phyloP scores from a whole-genome alignment of 2,888 invertebrate species.

The Empis livida region DNA sequence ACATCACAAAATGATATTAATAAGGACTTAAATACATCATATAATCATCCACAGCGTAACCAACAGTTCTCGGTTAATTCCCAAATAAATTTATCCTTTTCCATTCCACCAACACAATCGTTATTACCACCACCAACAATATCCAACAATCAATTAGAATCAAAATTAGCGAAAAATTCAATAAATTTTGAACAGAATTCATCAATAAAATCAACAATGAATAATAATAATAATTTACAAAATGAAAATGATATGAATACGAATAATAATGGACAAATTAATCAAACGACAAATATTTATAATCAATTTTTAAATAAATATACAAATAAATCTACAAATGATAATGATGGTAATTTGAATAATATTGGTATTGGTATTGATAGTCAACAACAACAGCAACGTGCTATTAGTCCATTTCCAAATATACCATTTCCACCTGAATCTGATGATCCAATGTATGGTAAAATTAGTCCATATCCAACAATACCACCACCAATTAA shows the following conservation, averaged over 20 bases:
- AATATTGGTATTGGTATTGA: no score
- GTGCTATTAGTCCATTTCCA: slow-evolving; percentile 1
- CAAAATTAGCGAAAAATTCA: no score
- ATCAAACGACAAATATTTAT: background rate
- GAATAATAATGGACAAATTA: no score
- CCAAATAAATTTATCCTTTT: slow-evolving; percentile 17
- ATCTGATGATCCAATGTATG: slow-evolving; percentile 14
- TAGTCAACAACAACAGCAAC: no score
- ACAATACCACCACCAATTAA: slow-evolving; percentile 9
- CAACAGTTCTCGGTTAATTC: slow-evolving; percentile 3
- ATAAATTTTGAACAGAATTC: no score
- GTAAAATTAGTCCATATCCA: slow-evolving; percentile 11
- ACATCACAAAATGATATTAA: slow-evolving; percentile 2
- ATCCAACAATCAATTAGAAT: no score
- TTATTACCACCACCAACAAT: no score
- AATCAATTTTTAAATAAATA: slow-evolving; percentile 12
- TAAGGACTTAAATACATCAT: slow-evolving; percentile 14
- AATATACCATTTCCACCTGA: slow-evolving; percentile 4
- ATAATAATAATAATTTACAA: no score
- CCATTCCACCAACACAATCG: no score
- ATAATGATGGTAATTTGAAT: slow-evolving; percentile 1
- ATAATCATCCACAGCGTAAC: no score
- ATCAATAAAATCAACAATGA: no score
- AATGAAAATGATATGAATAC: no score
- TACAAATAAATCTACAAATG: slow-evolving; percentile 2